Conservation (phyloP, 2,888 invertebrate species). For the Melanophora roralis region DNA sequence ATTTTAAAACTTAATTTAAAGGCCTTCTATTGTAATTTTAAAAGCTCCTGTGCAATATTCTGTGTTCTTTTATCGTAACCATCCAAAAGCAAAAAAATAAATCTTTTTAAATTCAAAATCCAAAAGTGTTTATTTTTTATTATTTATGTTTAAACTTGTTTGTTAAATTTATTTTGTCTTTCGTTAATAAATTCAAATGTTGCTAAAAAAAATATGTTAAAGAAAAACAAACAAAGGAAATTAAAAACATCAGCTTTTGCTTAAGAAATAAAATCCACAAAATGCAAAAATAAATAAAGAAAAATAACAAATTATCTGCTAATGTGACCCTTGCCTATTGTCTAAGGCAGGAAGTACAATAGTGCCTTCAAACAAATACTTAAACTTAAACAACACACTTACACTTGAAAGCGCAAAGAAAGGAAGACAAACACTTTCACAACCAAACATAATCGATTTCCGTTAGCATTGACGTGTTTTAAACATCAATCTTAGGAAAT, state of each 20-base stretch:
- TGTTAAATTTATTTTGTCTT: constrained; percentile 3
- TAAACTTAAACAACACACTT: constrained; percentile 28
- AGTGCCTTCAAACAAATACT: constrained; percentile 52
- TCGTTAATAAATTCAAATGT: constrained; percentile 28
- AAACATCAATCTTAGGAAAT: constrained; percentile 25
- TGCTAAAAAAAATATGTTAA: background rate
- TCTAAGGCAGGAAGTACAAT: constrained; percentile 30
- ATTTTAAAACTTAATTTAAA: no score
- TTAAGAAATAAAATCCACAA: background rate
- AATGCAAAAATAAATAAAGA: constrained; percentile 28
- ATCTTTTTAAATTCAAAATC: constrained; percentile 36
- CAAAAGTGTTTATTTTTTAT: constrained; percentile 42
- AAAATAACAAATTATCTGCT: constrained; percentile 61
- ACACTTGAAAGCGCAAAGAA: background rate
- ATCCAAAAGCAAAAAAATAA: background rate
- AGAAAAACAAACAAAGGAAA: background rate
- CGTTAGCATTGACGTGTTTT: constrained; percentile 47
- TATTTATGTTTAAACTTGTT: no score
- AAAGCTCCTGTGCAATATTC: background rate
- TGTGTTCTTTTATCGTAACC: background rate
- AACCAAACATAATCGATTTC: constrained; percentile 49
- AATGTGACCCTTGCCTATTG: constrained; percentile 62
- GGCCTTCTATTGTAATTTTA: no score
- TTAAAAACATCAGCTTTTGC: background rate
- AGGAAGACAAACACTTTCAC: background rate